Conservation (phyloP, 2,113 vertebrate species). For the Pachyramphus minor region DNA sequence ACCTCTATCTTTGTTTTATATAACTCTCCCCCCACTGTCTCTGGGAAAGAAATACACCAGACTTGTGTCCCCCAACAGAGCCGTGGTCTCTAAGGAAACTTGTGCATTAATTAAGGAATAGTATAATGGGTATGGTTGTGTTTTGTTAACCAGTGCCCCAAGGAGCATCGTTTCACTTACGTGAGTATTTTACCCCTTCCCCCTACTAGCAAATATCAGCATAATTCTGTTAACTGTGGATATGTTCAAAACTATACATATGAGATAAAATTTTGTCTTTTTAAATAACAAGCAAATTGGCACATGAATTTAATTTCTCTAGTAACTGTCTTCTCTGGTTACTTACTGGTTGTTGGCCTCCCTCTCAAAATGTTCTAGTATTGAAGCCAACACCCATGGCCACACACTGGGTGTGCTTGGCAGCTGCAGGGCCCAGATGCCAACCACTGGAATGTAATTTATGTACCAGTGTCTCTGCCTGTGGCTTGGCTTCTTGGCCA, state of each 20-base stretch:
- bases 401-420: conserved; percentile 70
- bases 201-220: neutral
- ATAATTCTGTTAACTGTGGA: conserved; percentile 34
- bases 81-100: conserved; percentile 59
- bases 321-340: conserved; percentile 33
- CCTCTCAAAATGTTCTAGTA: conserved; percentile 63
- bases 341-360: conserved; percentile 32
- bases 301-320: conserved; percentile 23
- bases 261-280: conserved; percentile 42
- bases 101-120: conserved; percentile 39
- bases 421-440: conserved; percentile 68
- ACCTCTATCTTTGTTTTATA: conserved; percentile 42
- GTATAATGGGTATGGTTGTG: conserved; percentile 42
- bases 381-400: conserved; percentile 59
- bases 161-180: conserved; percentile 39
- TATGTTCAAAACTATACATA: conserved; percentile 36
- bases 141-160: conserved; percentile 44
- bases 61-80: conserved; percentile 57
- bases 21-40: neutral
- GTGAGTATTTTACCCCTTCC: neutral
- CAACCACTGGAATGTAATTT: conserved; percentile 77
- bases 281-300: conserved; percentile 36
- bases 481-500: conserved; percentile 55
- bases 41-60: conserved; percentile 36
- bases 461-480: conserved; percentile 55